Base-by-base conservation (phyloP, 2,888 invertebrate species). In the Drosophila greeni region DNA sequence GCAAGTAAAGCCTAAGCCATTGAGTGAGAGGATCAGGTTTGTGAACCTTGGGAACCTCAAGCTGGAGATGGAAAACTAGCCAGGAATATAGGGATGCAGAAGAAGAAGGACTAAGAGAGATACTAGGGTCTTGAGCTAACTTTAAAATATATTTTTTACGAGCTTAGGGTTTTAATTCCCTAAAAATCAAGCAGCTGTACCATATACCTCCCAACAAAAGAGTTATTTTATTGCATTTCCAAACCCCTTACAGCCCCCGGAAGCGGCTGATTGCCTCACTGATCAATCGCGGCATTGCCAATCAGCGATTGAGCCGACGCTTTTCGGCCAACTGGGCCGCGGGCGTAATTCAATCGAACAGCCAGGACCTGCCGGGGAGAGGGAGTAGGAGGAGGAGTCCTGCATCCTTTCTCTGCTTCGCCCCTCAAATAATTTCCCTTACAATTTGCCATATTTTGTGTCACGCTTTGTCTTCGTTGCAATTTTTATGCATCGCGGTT, bases 381-480 rank as follows among this genome's bases (percentile, higher is more conserved):
- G 6, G 42, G 11, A n/a, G n/a, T 16, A 18, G 16, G 4, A 34
- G 34, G 7, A n/a, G 8, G 8, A 34, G 4, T 18, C 9, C 12
- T 16, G 2, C 23, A 12, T 16, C 16, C 5, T 3, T 11, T 8
- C 5, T n/a, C 24, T n/a, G n/a, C n/a, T n/a, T 24, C 12, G 43
- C 26, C 26, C 18, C 16, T 9, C 61, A 78, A 81, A 70, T 77
- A 53, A 49, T 70, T 71, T 55, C 64, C 18, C 61, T 60, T 36
- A 47, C 62, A 64, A 67, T 58, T 64, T 51, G 60, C 37, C 66
- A 62, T 45, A 60, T 49, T 59, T 23, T 36, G 31, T 83, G 82
- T 81, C 77, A 77, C 73, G 75, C 72, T 72, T 77, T 58, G 60
- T 65, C 66, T 70, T 68, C 70, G 58, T 66, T 69, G 69, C 55